Conservation (phyloP, 2,797 vertebrate species). For the Xerus rutilus region DNA sequence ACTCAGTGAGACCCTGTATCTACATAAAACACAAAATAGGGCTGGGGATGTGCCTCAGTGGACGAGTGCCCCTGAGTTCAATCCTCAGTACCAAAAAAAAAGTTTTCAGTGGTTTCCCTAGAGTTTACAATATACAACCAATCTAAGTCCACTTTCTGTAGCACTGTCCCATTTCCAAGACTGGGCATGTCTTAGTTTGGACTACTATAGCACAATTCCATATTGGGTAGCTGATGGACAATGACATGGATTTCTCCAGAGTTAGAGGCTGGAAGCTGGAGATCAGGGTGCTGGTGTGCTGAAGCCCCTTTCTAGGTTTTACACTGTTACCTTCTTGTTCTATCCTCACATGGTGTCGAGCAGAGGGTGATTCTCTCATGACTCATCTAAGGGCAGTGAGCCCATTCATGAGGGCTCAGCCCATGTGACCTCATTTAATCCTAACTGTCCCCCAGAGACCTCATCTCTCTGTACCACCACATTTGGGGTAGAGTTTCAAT, state of each 20-base stretch:
- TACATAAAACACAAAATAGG: too few species aligned
- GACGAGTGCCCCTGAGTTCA: too few species aligned
- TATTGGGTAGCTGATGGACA: neutral
- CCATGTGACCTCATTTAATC: neutral
- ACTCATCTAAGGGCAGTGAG: neutral
- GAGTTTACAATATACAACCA: neutral
- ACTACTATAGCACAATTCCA: neutral
- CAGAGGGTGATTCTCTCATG: neutral
- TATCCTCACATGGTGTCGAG: neutral
- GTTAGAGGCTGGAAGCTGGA: neutral
- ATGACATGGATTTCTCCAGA: neutral
- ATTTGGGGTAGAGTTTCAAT: too few species aligned
- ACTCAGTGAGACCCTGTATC: too few species aligned
- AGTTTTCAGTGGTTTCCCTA: neutral
- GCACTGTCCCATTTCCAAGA: neutral
- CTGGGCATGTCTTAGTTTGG: neutral
- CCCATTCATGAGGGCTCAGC: neutral
- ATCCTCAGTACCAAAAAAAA: neutral
- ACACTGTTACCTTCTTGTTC: neutral
- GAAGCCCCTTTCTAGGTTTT: neutral
- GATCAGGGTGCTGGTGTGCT: neutral
- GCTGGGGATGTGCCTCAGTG: too few species aligned
- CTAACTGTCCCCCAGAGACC: too few species aligned
- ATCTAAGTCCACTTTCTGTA: neutral
- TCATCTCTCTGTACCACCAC: too few species aligned